These are phyloP conservation scores for Cenopis cana DNA, from an alignment of 2,888 invertebrate species.

Conservation along the genomic window DNA sequence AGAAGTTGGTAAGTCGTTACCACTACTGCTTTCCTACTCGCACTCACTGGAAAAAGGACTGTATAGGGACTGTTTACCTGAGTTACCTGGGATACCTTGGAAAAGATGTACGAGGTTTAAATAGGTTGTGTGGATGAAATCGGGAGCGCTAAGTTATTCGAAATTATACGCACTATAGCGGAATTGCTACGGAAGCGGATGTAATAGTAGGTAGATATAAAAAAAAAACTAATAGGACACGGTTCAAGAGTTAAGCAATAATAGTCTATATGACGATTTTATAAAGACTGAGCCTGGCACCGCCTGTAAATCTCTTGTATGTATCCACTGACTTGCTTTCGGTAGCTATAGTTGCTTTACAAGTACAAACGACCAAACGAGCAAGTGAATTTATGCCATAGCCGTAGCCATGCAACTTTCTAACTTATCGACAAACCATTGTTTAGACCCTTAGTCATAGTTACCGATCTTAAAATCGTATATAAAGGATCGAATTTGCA, in stretches of 20 bases:
- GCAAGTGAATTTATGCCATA: too few species aligned
- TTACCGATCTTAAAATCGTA: not conserved
- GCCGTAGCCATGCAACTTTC: too few species aligned
- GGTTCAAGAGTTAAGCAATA: not conserved
- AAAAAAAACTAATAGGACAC: not conserved
- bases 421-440: too few species aligned
- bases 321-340: not conserved
- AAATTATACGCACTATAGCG: not conserved
- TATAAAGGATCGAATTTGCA: not conserved
- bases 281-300: not conserved
- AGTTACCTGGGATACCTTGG: too few species aligned
- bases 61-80: too few species aligned
- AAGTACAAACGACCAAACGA: not conserved
- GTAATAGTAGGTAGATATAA: not conserved
- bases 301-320: not conserved
- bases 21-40: conserved; percentile 79
- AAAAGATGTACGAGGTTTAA: too few species aligned
- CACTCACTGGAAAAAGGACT: conserved; percentile 61
- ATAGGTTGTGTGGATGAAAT: not conserved
- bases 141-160: not conserved
- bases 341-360: not conserved
- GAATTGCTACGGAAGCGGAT: not conserved
- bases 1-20: conserved; percentile 94
- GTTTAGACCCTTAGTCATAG: too few species aligned
- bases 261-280: not conserved